Evolutionary conservation across 2,888 invertebrate genomes (phyloP).

Genomic region (Melinopterus prodromus): DNA sequence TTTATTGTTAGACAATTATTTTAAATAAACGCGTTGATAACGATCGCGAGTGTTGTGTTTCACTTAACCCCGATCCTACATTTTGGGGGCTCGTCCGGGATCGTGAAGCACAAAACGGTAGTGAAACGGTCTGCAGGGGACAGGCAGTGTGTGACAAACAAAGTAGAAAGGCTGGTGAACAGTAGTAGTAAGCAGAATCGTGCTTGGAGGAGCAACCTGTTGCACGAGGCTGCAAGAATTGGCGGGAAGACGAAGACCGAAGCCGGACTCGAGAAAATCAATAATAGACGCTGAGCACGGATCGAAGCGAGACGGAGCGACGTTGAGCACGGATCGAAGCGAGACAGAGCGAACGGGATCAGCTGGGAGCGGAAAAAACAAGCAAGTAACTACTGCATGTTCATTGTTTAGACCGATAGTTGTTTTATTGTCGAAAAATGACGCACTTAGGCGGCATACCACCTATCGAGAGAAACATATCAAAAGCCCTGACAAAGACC

Average conservation of each 20-base stretch:
- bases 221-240: neutral
- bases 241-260: neutral
- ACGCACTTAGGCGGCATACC: too few relatives aligned
- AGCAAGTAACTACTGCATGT: neutral
- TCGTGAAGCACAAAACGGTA: neutral
- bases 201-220: neutral
- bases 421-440: neutral
- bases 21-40: too few relatives aligned
- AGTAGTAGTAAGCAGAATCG: neutral
- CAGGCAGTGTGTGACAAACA: neutral
- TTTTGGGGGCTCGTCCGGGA: neutral
- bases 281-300: neutral
- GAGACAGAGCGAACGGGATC: too few relatives aligned
- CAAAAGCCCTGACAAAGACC: neutral
- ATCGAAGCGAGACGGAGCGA: too few relatives aligned
- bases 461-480: neutral
- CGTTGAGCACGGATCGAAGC: neutral
- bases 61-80: neutral
- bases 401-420: neutral
- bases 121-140: neutral
- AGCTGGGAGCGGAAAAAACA: too few relatives aligned
- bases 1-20: too few relatives aligned
- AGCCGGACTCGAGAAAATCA: neutral
- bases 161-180: neutral
- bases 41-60: neutral